Conservation (phyloP, 2,888 invertebrate species). For the Cremastinae sp. region DNA sequence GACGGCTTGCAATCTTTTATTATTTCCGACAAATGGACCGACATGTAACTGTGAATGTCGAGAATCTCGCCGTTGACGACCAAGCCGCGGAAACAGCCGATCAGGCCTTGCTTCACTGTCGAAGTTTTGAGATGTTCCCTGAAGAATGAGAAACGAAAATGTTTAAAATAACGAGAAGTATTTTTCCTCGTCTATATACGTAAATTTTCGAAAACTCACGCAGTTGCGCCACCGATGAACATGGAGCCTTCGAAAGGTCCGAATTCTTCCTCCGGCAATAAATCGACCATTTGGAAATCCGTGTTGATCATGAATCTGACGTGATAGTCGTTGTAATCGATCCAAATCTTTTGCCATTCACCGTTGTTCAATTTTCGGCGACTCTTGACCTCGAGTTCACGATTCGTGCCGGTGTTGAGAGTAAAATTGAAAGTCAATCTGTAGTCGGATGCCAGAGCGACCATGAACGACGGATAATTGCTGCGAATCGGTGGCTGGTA, state of each 20-base stretch:
- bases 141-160: conserved; percentile 66
- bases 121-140: conserved; percentile 91
- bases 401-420: conserved; percentile 90
- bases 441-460: conserved; percentile 91
- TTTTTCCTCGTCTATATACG: not conserved
- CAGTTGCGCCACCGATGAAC: conserved; percentile 96
- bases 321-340: conserved; percentile 96
- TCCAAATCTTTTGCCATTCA: conserved; percentile 98
- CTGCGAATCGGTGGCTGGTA: conserved; percentile 95
- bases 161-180: conserved; percentile 21
- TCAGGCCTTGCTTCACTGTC: conserved; percentile 92
- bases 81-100: conserved; percentile 95
- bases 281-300: conserved; percentile 92
- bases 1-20: conserved; percentile 96
- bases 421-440: conserved; percentile 95
- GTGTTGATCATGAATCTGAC: conserved; percentile 96
- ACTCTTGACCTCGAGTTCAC: conserved; percentile 91
- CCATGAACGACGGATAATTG: conserved; percentile 95
- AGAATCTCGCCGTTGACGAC: conserved; percentile 95
- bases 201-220: conserved; percentile 83
- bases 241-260: conserved; percentile 96
- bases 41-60: conserved; percentile 96
- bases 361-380: conserved; percentile 92
- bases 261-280: conserved; percentile 92
- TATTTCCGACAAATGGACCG: conserved; percentile 94